Conservation (phyloP, 2,113 vertebrate genomes). For the Nyctibius bracteatus region DNA sequence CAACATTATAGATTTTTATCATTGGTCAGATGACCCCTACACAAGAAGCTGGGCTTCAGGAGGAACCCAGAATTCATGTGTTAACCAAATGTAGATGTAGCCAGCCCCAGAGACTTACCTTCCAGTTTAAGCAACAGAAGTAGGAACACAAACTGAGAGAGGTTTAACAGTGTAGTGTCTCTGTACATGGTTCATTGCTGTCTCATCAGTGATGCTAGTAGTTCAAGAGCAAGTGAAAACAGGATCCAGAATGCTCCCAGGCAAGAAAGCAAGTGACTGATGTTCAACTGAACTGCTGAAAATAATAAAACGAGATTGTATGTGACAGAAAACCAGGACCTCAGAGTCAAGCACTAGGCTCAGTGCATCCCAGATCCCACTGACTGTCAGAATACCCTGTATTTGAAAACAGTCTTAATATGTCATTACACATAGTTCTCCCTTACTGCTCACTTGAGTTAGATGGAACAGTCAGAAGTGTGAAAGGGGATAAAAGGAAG, state of each 20-base stretch:
- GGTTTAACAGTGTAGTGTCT: background rate
- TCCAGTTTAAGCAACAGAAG: background rate
- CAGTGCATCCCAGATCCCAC: background rate
- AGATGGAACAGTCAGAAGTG: background rate
- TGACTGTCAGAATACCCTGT: background rate
- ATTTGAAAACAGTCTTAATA: background rate
- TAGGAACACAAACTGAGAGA: background rate
- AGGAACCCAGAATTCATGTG: background rate
- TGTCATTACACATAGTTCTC: background rate
- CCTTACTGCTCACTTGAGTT: background rate
- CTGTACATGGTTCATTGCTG: background rate
- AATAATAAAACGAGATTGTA: background rate
- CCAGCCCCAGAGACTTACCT: background rate
- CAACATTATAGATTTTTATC: background rate
- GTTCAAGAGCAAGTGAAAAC: background rate
- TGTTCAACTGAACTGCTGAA: rapidly evolving
- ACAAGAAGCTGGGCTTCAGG: background rate
- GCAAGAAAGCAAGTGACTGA: background rate
- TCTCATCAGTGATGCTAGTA: background rate
- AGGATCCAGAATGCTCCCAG: background rate
- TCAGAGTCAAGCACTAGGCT: background rate
- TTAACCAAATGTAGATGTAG: background rate
- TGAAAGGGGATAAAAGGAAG: background rate
- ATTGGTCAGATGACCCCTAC: background rate
- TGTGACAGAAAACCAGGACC: background rate